Percentiles rank a stretch among this genome's conserved stretches.
These are phyloP conservation scores for Melipona quadrifasciata DNA, from an alignment of 1,140 invertebrate genomes.

Conservation along the genomic window DNA sequence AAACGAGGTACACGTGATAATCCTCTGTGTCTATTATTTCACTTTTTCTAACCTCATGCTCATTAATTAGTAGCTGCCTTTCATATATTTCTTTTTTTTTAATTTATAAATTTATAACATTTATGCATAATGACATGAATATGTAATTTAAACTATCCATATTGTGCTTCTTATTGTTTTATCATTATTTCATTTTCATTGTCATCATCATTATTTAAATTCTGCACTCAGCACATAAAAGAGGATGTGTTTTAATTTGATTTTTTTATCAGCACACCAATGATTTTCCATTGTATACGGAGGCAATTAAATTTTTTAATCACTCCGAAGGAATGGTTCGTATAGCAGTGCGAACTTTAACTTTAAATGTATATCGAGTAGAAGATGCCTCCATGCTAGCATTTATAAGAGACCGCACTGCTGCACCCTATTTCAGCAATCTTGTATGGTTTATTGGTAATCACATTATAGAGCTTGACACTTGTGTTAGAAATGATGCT, in stretches of 20 bases:
- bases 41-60: conserved; percentile 33
- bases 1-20: conserved; percentile 79
- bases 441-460: conserved; percentile 99
- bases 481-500: conserved; percentile 96
- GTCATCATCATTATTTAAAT: conserved; percentile 21
- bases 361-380: conserved; percentile 97
- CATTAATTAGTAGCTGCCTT: conserved; percentile 38
- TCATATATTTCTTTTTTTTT: neutral
- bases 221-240: conserved; percentile 28
- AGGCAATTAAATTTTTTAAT: conserved; percentile 99
- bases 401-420: conserved; percentile 97
- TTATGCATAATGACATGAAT: neutral
- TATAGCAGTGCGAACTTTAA: conserved; percentile 98
- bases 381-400: conserved; percentile 97
- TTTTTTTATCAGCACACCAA: conserved; percentile 93
- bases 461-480: conserved; percentile 97
- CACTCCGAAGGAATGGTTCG: conserved; percentile 99
- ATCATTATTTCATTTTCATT: conserved; percentile 9
- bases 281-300: conserved; percentile 99
- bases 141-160: conserved; percentile 16
- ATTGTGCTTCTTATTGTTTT: neutral
- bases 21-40: conserved; percentile 55
- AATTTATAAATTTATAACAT: neutral
- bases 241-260: conserved; percentile 47
- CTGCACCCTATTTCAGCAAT: conserved; percentile 98